phyloP scores from a whole-genome alignment of 2,797 vertebrate genomes.

The Mus caroli region DNA sequence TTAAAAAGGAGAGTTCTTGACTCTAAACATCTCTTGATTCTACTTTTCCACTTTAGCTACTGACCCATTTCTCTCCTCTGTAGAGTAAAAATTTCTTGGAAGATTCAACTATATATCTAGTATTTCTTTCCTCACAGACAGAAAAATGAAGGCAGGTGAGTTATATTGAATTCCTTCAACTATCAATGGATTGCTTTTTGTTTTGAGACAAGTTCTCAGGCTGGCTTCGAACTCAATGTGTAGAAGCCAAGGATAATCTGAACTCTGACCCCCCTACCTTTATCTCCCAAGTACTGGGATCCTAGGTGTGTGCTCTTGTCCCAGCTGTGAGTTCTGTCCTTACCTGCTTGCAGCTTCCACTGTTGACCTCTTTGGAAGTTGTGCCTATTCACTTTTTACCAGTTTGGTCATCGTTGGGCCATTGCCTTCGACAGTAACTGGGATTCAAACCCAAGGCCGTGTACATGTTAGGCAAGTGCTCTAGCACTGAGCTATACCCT shows the following conservation, averaged over 20 bases:
- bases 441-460: background rate
- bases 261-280: background rate
- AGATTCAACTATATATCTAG: background rate
- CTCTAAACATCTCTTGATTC: background rate
- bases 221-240: background rate
- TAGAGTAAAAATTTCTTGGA: constrained; percentile 36
- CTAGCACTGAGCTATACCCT: background rate
- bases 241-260: too few relatives aligned
- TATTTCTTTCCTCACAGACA: background rate
- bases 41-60: background rate
- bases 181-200: background rate
- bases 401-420: background rate
- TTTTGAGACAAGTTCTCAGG: background rate
- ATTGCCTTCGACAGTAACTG: background rate
- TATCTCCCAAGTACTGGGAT: background rate
- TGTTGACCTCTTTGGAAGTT: background rate
- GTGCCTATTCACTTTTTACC: background rate
- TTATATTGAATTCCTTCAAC: constrained; percentile 9
- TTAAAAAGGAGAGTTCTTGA: background rate
- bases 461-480: background rate
- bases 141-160: background rate
- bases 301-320: background rate
- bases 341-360: background rate
- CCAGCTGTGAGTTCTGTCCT: background rate
- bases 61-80: constrained; percentile 6